Conservation (phyloP, 2,113 vertebrate species). For the Ariopsis seemanni region DNA sequence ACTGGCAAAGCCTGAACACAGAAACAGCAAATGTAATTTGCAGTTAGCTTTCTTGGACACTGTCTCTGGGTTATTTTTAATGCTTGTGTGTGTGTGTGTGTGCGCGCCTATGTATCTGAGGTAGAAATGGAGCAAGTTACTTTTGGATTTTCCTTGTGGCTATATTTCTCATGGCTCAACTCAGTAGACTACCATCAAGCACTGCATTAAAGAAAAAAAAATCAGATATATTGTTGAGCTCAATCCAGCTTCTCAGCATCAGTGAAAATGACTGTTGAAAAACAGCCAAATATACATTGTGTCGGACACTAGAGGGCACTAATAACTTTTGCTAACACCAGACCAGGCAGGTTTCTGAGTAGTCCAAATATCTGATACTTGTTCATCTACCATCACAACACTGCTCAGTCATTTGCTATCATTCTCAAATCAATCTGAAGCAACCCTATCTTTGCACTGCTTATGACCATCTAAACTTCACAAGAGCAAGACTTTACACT, state of each 20-base stretch:
- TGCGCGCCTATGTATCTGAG: neutral
- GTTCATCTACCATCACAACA: neutral
- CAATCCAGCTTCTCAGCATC: too few relatives aligned
- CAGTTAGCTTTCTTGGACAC: neutral
- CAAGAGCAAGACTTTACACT: neutral
- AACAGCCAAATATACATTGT: neutral
- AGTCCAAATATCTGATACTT: neutral
- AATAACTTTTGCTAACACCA: neutral
- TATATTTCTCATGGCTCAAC: neutral
- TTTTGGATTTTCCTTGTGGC: neutral
- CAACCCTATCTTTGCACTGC: neutral
- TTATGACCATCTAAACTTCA: neutral
- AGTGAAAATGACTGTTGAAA: too few relatives aligned
- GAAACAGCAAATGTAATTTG: too few relatives aligned
- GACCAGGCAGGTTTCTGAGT: neutral
- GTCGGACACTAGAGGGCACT: neutral
- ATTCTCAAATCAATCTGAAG: neutral
- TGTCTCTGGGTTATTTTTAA: neutral
- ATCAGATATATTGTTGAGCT: neutral
- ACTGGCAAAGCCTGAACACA: too few relatives aligned
- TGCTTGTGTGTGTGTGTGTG: neutral
- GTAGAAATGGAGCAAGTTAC: neutral
- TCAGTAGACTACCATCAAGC: neutral
- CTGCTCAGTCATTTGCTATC: neutral
- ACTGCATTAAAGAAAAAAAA: neutral